Percentiles rank a stretch among this genome's conserved stretches.
Conservation (phyloP, 2,888 invertebrate species). For the Melinaea marsaeus region DNA sequence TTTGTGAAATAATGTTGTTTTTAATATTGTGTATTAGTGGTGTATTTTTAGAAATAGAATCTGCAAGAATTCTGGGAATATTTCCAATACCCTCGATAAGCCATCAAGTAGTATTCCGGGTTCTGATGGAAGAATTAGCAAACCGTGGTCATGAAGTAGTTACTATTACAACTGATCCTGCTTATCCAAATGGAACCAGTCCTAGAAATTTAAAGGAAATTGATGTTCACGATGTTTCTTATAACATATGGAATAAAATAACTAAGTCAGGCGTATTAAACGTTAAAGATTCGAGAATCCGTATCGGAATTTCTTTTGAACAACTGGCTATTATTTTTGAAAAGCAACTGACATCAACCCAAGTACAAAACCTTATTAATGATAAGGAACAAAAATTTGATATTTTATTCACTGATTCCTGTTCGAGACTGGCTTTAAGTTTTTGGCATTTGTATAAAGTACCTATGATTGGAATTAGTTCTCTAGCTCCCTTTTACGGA, state of each 20-base stretch:
- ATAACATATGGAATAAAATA: slow-evolving; percentile 22
- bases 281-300: background rate
- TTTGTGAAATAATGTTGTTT: background rate
- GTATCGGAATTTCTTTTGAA: slow-evolving; percentile 12
- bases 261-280: slow-evolving; percentile 5
- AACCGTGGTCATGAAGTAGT: slow-evolving; percentile 43
- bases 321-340: slow-evolving; percentile 17
- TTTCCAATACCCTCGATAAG: slow-evolving; percentile 44
- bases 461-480: slow-evolving; percentile 42
- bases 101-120: slow-evolving; percentile 43
- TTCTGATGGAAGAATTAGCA: slow-evolving; percentile 40
- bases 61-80: slow-evolving; percentile 39
- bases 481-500: slow-evolving; percentile 33
- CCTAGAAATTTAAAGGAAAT: slow-evolving; percentile 47
- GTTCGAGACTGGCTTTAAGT: slow-evolving; percentile 32
- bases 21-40: background rate
- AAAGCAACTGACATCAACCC: slow-evolving; percentile 17
- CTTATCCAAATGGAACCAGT: slow-evolving; percentile 33
- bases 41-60: slow-evolving; percentile 18
- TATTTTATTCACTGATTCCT: slow-evolving; percentile 41
- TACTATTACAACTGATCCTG: slow-evolving; percentile 42
- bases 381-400: slow-evolving; percentile 36
- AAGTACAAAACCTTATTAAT: slow-evolving; percentile 22
- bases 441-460: slow-evolving; percentile 39
- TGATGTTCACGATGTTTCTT: slow-evolving; percentile 44